Conservation (phyloP, 2,113 vertebrate genomes). For the Piliocolobus tephrosceles region DNA sequence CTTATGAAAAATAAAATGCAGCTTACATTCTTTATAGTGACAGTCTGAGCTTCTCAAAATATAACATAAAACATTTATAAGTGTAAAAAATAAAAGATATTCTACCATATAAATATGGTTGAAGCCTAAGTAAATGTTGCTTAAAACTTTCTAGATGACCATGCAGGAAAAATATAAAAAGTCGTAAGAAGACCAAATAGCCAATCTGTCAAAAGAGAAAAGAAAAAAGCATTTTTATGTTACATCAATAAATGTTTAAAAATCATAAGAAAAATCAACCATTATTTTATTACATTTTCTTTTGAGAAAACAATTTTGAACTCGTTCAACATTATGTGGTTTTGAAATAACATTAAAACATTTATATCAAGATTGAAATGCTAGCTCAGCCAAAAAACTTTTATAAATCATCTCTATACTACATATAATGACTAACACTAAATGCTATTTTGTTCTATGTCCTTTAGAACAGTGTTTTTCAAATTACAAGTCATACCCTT, state of each 20-base stretch:
- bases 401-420: background rate
- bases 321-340: background rate
- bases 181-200: conserved; percentile 83
- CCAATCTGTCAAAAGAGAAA: conserved; percentile 77
- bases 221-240: conserved; percentile 30
- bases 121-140: conserved; percentile 75
- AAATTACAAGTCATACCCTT: background rate
- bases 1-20: conserved; percentile 40
- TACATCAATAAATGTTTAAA: conserved; percentile 33
- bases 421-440: background rate
- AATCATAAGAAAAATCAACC: conserved; percentile 40
- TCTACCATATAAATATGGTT: conserved; percentile 73
- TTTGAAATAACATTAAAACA: conserved; percentile 58
- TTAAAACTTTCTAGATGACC: conserved; percentile 75
- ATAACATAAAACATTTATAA: background rate
- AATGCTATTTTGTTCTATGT: background rate
- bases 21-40: background rate
- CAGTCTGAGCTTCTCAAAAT: background rate
- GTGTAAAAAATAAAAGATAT: background rate
- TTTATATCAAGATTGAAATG: conserved; percentile 46
- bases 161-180: conserved; percentile 78
- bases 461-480: conserved; percentile 20
- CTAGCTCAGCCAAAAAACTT: background rate
- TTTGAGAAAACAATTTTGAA: conserved; percentile 60
- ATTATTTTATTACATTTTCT: conserved; percentile 44